These are phyloP conservation scores for Syngnathus acus DNA, from an alignment of 2,797 vertebrate genomes.

Conservation along the genomic window DNA sequence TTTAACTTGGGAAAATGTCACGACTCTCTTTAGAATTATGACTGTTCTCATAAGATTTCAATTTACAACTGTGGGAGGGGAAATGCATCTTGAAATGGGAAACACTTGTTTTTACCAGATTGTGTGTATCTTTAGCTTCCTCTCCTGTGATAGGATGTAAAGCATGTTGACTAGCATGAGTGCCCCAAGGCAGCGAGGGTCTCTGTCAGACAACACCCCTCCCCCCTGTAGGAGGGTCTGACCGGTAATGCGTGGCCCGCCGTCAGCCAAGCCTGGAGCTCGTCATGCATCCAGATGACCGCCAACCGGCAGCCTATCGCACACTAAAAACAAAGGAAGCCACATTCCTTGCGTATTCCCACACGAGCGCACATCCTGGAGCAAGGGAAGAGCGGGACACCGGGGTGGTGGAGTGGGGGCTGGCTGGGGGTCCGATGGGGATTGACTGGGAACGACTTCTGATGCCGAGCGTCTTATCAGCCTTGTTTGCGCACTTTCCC, in stretches of 20 bases:
- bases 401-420: conserved; percentile 14
- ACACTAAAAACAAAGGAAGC: conserved; percentile 65
- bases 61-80: not conserved
- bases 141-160: conserved; percentile 21
- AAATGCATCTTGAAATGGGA: not conserved
- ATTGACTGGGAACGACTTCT: conserved; percentile 64
- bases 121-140: not conserved
- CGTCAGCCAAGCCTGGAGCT: conserved; percentile 58
- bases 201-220: conserved; percentile 49
- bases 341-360: conserved; percentile 72
- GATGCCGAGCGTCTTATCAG: conserved; percentile 66
- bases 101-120: not conserved
- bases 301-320: conserved; percentile 59
- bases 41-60: not conserved
- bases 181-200: conserved; percentile 29
- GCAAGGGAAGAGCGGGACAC: conserved; percentile 59
- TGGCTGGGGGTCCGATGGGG: conserved; percentile 47
- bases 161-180: conserved; percentile 13
- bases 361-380: conserved; percentile 68
- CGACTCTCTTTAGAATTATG: no score
- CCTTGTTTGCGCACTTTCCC: conserved; percentile 51
- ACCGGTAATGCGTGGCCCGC: conserved; percentile 46
- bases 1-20: no score
- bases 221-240: conserved; percentile 47
- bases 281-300: conserved; percentile 50